Base-by-base conservation (phyloP, 2,113 vertebrate genomes). In the Synchiropus splendidus region DNA sequence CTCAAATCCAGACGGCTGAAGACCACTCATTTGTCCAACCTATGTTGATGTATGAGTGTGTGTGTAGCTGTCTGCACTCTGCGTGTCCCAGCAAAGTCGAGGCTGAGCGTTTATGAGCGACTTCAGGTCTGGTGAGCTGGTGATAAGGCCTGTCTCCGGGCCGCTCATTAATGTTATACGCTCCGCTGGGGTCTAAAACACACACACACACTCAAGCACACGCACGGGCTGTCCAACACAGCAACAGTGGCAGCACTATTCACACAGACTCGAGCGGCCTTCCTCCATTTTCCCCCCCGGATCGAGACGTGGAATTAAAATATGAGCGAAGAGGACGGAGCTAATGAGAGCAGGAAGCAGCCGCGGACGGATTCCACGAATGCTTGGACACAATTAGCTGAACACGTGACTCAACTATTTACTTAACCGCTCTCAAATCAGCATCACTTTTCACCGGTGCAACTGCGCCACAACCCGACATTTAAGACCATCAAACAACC, bases 121-220 rank as follows among this genome's bases (percentile, higher is more conserved):
- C 75, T 73, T 78, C 72, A 64, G 40, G 70, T 57, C 56, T 70
- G 59, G 43, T 35, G 47, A 51, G 48, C 75, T 71, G 53, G 68
- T 76, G 78, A 83, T 75, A 77, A 80, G 72, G 47, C 64, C 52
- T 1, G 54, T 75, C 64, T 77, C 59, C 51, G 42, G 55, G 55
- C 56, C 51, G 42, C 72, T 70, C 70, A 77, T 75, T 77, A 75
- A 72, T 44, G 62, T 58, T 68, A 47, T 55, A 74, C 32, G 67
- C 65, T 70, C 63, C 32, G 10, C 42, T 72, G 58, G 45, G 64
- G 62, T 47, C 33, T 42, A 51, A 36, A 40, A 49, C 49, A 48
- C 18, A 16, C 39, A 56, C 21, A 51, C 39, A 52, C 31, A 45
- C 48, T 50, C 18, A 51, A 36, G 45, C 40, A 48, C 42, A 49